Base-by-base conservation (phyloP, 2,797 vertebrate species). In the Neopelma chrysocephalum region DNA sequence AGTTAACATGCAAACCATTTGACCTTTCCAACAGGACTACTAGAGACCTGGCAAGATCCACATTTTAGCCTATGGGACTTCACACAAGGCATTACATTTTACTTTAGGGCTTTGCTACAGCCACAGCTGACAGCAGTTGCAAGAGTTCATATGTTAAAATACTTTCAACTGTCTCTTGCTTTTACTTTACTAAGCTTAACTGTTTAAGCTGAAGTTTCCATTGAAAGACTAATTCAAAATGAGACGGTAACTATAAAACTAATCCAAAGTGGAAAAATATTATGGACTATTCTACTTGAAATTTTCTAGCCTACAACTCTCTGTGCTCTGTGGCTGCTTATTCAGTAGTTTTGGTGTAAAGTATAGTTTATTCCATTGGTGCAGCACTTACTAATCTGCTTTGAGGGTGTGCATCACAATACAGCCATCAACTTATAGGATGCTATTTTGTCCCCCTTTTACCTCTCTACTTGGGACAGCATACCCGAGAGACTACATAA, bases 21-120 rank as follows among this genome's bases (percentile, higher is more conserved):
- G 96, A 97, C 94, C 93, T 96, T 96, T 95, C 93, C 77, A 95
- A 60, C 23, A 87, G 62, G 73, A 86, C 82, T 81, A 72, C 79
- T 82, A 69, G 57, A 90, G 89, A 82, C 45, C 73, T 93, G 87
- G 66, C 91, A 96, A 76, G 82, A 93, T 53, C 34, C 27, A 36
- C 60, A 10, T 91, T 60, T 87, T 68, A 82, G 58, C 73, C 64
- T 82, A 47, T 11, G 21, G 36, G 56, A 85, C 82, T 84, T 88
- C n/a, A 87, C 71, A 80, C 26, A 60, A 91, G 77, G 79, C 47
- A 91, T 66, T 90, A 45, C 66, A 84, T 87, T 84, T 82, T 76
- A 69, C 70, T 73, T 76, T 3, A 60, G 65, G 36, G 73, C 70
- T 96, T 79, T 90, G 51, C 79, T 88, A 71, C 23, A 91, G 56